phyloP scores from a whole-genome alignment of 2,113 vertebrate species.

The Archilochus colubris region DNA sequence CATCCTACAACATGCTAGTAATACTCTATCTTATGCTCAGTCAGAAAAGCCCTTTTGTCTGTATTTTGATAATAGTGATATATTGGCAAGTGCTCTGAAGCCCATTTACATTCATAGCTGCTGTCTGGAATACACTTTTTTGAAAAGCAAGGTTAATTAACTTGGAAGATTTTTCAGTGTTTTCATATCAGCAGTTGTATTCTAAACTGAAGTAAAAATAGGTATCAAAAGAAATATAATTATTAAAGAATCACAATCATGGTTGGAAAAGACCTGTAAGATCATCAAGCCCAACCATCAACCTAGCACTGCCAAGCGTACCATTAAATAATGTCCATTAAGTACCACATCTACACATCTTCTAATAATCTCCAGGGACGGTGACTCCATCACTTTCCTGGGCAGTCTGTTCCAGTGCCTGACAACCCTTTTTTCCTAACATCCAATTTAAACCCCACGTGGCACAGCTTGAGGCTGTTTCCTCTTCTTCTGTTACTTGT shows the following conservation, averaged over 20 bases:
- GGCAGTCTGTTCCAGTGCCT: too few species aligned
- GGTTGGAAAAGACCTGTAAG: too few species aligned
- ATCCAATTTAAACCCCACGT: too few species aligned
- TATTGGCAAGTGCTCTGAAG: not conserved
- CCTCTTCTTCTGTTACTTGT: too few species aligned
- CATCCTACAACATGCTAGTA: not conserved
- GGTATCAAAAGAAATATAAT: not conserved
- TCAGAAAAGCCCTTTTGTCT: not conserved
- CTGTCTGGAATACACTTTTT: not conserved
- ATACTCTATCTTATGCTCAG: not conserved
- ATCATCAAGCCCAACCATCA: too few species aligned
- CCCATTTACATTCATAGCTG: not conserved
- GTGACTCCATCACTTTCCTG: too few species aligned
- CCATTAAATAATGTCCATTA: too few species aligned
- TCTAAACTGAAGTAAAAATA: not conserved
- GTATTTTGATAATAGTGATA: not conserved
- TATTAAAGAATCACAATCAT: not conserved
- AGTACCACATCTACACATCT: too few species aligned
- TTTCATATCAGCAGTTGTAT: not conserved
- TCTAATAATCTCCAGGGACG: too few species aligned
- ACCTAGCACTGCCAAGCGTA: too few species aligned
- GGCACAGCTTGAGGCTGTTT: too few species aligned
- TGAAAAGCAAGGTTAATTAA: not conserved
- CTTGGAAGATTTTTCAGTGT: not conserved
- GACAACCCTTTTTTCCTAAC: too few species aligned